phyloP scores from a whole-genome alignment of 2,797 vertebrate species.

The Taenioides sp. region DNA sequence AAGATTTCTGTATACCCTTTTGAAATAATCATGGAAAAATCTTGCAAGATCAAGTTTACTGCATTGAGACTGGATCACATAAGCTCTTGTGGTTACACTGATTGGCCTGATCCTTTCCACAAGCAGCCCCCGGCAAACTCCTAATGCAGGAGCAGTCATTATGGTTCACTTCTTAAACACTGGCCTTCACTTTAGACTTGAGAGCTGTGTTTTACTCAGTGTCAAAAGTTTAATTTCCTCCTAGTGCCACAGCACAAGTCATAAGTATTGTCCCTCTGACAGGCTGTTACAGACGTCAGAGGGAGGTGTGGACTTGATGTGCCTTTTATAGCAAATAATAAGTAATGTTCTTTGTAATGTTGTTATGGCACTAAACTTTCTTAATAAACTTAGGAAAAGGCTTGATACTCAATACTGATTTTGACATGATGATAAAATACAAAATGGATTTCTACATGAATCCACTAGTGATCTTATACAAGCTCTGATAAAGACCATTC shows the following conservation, averaged over 20 bases:
- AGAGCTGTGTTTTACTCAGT: constrained; percentile 15
- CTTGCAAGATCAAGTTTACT: not conserved
- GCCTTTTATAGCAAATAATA: not conserved
- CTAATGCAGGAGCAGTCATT: constrained; percentile 24
- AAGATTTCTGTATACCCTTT: not conserved
- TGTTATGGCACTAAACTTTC: too few relatives aligned
- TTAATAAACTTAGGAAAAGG: too few relatives aligned
- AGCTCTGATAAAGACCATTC: too few relatives aligned
- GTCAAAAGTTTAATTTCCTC: constrained; percentile 60
- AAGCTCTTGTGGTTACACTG: constrained; percentile 5
- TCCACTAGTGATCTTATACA: too few relatives aligned
- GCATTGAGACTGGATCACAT: constrained; percentile 27
- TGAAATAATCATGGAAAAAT: constrained; percentile 2
- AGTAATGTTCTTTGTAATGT: not conserved
- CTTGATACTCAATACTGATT: too few relatives aligned
- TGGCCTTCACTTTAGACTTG: constrained; percentile 17
- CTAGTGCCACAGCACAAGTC: constrained; percentile 15
- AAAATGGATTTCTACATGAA: too few relatives aligned
- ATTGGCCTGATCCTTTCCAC: not conserved
- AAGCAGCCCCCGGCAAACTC: constrained; percentile 15
- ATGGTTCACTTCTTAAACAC: constrained; percentile 33
- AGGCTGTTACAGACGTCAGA: constrained; percentile 49
- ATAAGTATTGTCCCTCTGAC: constrained; percentile 42
- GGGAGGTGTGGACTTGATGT: constrained; percentile 27
- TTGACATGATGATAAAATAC: too few relatives aligned